Evolutionary conservation across 2,888 invertebrate genomes (phyloP), one percentile per base, ranked within the genome.

Genomic region (Dexiosoma caninum): DNA sequence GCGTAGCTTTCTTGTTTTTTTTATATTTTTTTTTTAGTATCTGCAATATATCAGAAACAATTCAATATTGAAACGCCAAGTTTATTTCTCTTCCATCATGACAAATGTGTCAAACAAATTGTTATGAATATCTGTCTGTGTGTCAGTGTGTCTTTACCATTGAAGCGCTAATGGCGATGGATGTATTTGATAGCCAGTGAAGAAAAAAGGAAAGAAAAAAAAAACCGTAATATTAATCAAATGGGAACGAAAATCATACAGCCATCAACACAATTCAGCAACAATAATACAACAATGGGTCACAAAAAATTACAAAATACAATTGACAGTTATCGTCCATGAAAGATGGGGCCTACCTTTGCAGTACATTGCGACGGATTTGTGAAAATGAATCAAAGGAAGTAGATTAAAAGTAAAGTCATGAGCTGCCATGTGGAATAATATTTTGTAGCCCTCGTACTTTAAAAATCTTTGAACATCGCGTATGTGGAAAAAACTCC

Each of bases 211-310:
- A n/a, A n/a, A n/a, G n/a, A n/a, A n/a, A n/a, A n/a, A n/a, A n/a
- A n/a, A n/a, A n/a, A n/a, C n/a, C n/a, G n/a, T 30, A 69, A 16
- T 23, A 46, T 37, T 66, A 42, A 42, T 66, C 46, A 59, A 49
- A 75, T 46, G 62, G 60, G 70, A 32, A 64, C 37, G n/a, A 46
- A 77, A 46, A 57, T 77, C 46, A 62, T 64, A 23, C 21, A 49
- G 32, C 40, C 55, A 49, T 77, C 70, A 69, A 69, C 60, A 69
- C 9, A n/a, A 10, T 32, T 46, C 27, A 30, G 40, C 19, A 32
- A 53, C 7, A 42, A 23, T 30, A 32, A 49, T 30, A 10, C 14
- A n/a, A 75, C 74, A 66, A 30, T 75, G 74, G 74, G 49, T 2
- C n/a, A 23, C 8, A 49, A 49, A 12, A 14, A 62, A n/a, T 32